A percentile compares a stretch with the other conserved stretches of the same genome.
Evolutionary conservation across 2,113 vertebrate genomes (phyloP).

Genomic region (Rhynchomys soricoides): DNA sequence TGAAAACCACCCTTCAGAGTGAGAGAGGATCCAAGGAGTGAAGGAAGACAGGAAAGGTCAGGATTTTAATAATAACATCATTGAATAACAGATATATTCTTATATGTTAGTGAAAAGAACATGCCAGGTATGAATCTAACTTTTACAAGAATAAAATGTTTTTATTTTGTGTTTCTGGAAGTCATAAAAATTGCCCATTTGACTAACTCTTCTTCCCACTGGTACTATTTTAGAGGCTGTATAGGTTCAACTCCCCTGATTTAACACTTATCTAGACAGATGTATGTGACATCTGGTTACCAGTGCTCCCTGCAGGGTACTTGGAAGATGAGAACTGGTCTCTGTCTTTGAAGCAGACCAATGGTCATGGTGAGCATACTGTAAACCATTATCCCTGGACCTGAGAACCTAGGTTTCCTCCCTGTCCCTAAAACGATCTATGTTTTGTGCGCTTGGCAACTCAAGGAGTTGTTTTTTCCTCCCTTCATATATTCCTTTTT

Average conservation of each 20-base stretch:
- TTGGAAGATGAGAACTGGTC: neutral
- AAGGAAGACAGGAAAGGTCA: neutral
- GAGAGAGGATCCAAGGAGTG: neutral
- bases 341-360: slow-evolving; percentile 31
- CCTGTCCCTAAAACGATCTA: neutral
- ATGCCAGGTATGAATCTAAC: neutral
- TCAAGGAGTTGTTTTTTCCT: slow-evolving; percentile 55
- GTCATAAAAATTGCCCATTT: neutral
- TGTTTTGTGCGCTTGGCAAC: neutral
- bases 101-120: neutral
- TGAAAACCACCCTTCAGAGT: neutral
- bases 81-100: slow-evolving; percentile 4
- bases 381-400: slow-evolving; percentile 40
- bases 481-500: slow-evolving; percentile 24
- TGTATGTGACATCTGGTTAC: slow-evolving; percentile 41
- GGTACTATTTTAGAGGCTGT: slow-evolving; percentile 51
- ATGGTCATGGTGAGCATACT: neutral
- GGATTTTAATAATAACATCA: slow-evolving; percentile 7
- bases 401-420: neutral
- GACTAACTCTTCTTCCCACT: slow-evolving; percentile 19
- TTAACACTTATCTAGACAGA: slow-evolving; percentile 55
- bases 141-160: neutral
- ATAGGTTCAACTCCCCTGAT: neutral
- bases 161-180: slow-evolving; percentile 26
- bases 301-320: slow-evolving; percentile 19